Conservation (phyloP, 2,888 invertebrate species). For the Zygothrica quintamaculata region DNA sequence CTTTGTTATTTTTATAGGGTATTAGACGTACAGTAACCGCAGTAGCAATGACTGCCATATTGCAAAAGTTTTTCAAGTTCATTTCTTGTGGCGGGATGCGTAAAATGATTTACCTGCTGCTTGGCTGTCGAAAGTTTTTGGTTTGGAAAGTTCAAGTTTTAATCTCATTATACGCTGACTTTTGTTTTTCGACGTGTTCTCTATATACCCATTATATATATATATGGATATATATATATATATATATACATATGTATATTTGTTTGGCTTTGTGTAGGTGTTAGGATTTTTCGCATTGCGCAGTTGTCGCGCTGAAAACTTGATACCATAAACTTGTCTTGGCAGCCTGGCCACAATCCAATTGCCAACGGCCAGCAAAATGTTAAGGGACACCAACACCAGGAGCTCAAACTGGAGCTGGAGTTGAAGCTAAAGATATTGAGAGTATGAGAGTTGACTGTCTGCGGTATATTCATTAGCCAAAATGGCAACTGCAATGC, state of each 20-base stretch:
- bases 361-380: constrained; percentile 63
- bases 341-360: constrained; percentile 72
- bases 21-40: constrained; percentile 22
- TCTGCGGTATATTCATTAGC: constrained; percentile 67
- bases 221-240: background rate
- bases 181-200: constrained; percentile 63
- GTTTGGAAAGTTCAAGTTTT: constrained; percentile 79
- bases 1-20: background rate
- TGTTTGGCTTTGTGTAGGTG: constrained; percentile 48
- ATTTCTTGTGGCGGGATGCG: constrained; percentile 71
- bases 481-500: constrained; percentile 40
- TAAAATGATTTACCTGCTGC: constrained; percentile 77
- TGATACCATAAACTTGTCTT: constrained; percentile 69
- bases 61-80: constrained; percentile 74
- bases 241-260: background rate
- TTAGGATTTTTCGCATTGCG: constrained; percentile 64
- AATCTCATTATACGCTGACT: constrained; percentile 80
- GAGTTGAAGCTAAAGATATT: too few relatives aligned
- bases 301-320: constrained; percentile 68
- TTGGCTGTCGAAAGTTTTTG: constrained; percentile 76
- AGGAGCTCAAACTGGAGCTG: constrained; percentile 9
- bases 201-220: constrained; percentile 8
- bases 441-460: constrained; percentile 39
- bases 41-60: constrained; percentile 56
- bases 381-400: background rate